Evolutionary conservation across 2,797 vertebrate species (phyloP), one percentile per base, ranked within the genome.

Genomic region (Girardinus metallicus): DNA sequence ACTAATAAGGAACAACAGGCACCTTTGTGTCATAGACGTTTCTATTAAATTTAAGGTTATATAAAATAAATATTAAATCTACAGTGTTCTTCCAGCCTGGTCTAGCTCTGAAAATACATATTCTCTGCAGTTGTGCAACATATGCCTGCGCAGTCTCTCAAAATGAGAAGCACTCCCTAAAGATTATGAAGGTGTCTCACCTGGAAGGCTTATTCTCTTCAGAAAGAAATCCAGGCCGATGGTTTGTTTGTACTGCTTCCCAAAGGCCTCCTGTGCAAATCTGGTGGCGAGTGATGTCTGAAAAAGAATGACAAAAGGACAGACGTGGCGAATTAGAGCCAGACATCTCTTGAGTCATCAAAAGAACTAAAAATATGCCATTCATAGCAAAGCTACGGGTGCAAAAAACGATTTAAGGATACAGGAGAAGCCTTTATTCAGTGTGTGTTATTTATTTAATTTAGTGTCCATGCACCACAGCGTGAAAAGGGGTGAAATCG

Each of bases 201-300:
- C 99, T 98, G 98, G 97, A 94, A 99, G 92, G 75, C 96, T 96
- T 95, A 99, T 97, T 94, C 99, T 98, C 96, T 97, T 99, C 95
- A 99, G 96, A 96, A 99, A 99, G 96, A 99, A 99, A 95, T 99
- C 99, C 96, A 99, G 95, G 93, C 98, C 98, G 87, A 99, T 95
- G 87, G 99, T 99, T 96, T 99, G 99, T 95, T 98, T 99, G 96
- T 99, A 99, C 92, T 98, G 98, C 94, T 99, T 99, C 94, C 97
- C 99, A 94, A 99, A 99, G 51, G 97, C 97, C 95, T 99, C 99
- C 95, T 99, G 99, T 88, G 98, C 96, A 96, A 99, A 99, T 93
- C 97, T 96, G 76, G 96, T 98, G 93, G 97, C 96, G 95, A 99
- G 96, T 88, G 98, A 99, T n/a, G 98, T 99, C 98, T 99, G 95